These are phyloP conservation scores for Apotomis turbidana DNA, from an alignment of 2,888 invertebrate genomes.

Conservation along the genomic window DNA sequence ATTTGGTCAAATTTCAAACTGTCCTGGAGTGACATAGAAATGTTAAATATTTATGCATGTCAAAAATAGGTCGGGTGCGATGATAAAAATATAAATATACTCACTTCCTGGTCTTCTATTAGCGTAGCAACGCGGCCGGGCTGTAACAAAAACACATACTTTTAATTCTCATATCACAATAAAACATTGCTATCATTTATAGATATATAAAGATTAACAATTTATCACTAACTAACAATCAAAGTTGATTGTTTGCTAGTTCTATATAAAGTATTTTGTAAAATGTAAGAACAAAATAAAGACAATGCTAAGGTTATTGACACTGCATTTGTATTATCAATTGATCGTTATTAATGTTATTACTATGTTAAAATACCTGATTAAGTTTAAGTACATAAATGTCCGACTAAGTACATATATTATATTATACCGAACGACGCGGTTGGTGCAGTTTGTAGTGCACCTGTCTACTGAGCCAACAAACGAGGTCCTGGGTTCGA, in stretches of 20 bases:
- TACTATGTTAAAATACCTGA: not conserved
- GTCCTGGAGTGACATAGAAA: not conserved
- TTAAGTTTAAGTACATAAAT: not conserved
- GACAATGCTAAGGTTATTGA: not conserved
- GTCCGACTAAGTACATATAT: not conserved
- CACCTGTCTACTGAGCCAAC: too few species aligned
- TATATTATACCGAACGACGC: too few species aligned
- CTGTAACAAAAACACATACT: constrained; percentile 84
- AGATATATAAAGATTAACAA: too few species aligned
- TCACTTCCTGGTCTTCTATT: constrained; percentile 91
- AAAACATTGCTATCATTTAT: not conserved
- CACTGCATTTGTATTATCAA: not conserved
- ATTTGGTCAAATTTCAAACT: too few species aligned
- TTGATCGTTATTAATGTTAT: not conserved
- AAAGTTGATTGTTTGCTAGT: too few species aligned
- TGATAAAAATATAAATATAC: constrained; percentile 51
- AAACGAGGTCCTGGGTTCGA: too few species aligned
- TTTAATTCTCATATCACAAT: not conserved
- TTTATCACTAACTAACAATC: too few species aligned
- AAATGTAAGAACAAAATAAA: not conserved
- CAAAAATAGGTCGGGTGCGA: constrained; percentile 24
- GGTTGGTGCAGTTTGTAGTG: too few species aligned
- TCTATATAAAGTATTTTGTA: too few species aligned
- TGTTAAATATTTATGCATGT: constrained; percentile 16
- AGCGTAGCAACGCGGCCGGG: constrained; percentile 96